Base-by-base conservation (phyloP, 1,140 invertebrate species). In the Drosophila bifasciata region DNA sequence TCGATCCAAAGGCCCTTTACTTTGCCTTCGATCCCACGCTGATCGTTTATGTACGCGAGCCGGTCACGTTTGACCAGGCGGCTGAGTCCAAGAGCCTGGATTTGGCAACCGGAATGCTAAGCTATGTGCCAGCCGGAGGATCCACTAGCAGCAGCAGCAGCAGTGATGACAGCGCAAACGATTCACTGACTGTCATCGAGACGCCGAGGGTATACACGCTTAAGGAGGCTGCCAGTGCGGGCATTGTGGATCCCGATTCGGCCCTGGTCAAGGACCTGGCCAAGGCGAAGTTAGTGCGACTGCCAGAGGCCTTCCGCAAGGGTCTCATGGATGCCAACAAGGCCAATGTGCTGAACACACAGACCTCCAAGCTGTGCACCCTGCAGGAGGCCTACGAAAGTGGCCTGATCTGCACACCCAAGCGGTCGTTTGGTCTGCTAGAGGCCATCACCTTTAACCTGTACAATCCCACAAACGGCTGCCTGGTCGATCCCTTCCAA, bases 281-380 rank as follows among this genome's bases (percentile, higher is more conserved):
- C 71, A 96, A 96, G 84, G 95, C 95, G 78, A 95, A 95, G 83
- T 92, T 98, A 58, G 93, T 97, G 7, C 97, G 96, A 83, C 93
- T 98, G 56, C 94, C 95, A 19, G 97, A 98, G 90, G 97, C 96
- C 13, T 97, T 96, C 92, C 93, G 96, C 43, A 95, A 95, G 90
- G 97, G 96, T 17, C 92, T 98, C 13, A 95, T 98, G 92, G 97
- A 98, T 91, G 94, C 95, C 15, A 96, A 97, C 53, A 97, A 97
- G 72, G 95, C 95, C 68, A 96, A 95, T 89, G 96, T 97, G 25
- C 91, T 98, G 49, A 96, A 97, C 79, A 96, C 95, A 5, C 93
- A 94, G 46, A 96, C 95, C 19, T 97, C 96, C 32, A 96, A 96
- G 89, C 92, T 97, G n/a, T 94, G 96, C 67, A 93, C 95, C 8